A percentile compares a stretch with the other conserved stretches of the same genome.
Conservation (phyloP, 2,888 invertebrate genomes). For the Cancer borealis region DNA sequence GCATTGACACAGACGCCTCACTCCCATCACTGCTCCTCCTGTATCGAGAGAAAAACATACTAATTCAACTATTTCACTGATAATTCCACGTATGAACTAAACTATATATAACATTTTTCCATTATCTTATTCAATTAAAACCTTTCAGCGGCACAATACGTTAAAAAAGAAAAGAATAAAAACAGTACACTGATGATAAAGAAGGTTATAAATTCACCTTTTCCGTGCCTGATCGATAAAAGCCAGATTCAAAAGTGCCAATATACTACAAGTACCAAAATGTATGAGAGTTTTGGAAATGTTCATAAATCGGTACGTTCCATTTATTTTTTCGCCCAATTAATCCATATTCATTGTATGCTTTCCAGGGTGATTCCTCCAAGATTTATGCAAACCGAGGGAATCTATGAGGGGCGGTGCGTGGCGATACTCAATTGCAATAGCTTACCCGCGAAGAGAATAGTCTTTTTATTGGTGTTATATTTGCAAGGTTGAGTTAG, state of each 20-base stretch:
- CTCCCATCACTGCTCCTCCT: too few species aligned
- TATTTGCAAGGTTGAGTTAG: constrained; percentile 27
- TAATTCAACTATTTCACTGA: too few species aligned
- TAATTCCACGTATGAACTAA: too few species aligned
- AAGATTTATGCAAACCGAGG: constrained; percentile 14
- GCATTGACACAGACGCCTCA: too few species aligned
- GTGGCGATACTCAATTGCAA: not conserved
- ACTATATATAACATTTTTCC: not conserved
- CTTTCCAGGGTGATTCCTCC: constrained; percentile 8
- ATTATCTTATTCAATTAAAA: not conserved
- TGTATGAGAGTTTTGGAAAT: not conserved
- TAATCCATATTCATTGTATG: constrained; percentile 32
- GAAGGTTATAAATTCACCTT: not conserved
- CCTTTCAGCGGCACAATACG: not conserved
- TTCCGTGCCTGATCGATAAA: constrained; percentile 8
- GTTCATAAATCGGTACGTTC: constrained; percentile 16
- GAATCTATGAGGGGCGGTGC: not conserved
- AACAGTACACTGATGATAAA: not conserved
- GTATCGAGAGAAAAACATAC: too few species aligned
- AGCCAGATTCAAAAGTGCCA: not conserved
- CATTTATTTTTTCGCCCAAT: constrained; percentile 16
- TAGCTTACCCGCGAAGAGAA: not conserved
- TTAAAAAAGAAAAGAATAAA: not conserved
- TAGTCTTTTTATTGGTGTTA: not conserved
- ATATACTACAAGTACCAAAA: not conserved